Evolutionary conservation across 2,888 invertebrate species (phyloP).

Genomic region (Coleophora deauratella): DNA sequence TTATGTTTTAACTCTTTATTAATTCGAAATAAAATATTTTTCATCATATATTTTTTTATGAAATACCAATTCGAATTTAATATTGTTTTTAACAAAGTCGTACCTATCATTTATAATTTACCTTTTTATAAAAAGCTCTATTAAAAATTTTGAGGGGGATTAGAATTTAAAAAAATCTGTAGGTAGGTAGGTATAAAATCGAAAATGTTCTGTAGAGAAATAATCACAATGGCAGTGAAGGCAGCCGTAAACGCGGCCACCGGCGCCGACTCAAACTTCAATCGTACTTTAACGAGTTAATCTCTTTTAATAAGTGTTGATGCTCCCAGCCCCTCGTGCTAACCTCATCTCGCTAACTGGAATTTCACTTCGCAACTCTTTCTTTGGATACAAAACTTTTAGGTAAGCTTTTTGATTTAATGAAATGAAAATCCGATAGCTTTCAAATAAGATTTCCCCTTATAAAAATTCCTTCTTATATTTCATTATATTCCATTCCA

Average conservation of each 20-base stretch:
- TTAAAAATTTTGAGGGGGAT: no score
- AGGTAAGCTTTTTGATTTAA: conserved; percentile 1
- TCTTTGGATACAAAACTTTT: conserved; percentile 3
- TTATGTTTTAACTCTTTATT: no score
- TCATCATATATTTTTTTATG: no score
- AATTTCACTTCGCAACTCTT: conserved; percentile 23
- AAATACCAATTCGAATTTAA: no score
- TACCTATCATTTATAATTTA: no score
- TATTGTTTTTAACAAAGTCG: no score
- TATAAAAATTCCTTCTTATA: no score
- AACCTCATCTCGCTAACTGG: conserved; percentile 44
- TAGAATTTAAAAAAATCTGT: no score
- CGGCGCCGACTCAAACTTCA: conserved; percentile 31
- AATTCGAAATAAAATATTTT: no score
- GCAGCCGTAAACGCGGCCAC: conserved; percentile 30
- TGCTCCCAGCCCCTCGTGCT: conserved; percentile 36
- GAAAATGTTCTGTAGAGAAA: no score
- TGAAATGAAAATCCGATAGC: neutral
- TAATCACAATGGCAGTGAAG: conserved; percentile 18
- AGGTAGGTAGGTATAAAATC: no score
- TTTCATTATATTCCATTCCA: neutral
- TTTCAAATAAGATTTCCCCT: neutral
- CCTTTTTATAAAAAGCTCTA: no score
- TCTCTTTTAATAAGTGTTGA: conserved; percentile 68
- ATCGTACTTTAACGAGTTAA: conserved; percentile 68